Evolutionary conservation across 2,797 vertebrate species (phyloP), one percentile per base, ranked within the genome.

Genomic region (Enteromius unitaeniatus): DNA sequence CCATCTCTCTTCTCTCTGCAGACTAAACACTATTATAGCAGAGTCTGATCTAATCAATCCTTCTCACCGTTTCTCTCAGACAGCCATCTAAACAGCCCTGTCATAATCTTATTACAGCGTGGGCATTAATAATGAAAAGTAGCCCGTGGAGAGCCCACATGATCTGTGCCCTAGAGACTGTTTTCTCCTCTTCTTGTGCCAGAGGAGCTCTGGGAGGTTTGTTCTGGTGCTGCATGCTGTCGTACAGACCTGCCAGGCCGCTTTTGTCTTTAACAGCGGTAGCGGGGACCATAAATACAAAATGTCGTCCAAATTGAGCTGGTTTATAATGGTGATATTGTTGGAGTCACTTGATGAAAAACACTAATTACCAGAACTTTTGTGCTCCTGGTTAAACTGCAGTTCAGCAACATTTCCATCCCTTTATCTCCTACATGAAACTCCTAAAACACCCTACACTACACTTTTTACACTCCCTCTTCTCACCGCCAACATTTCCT

Each of bases 21-120:
- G 75, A 65, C 49, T 77, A 85, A 80, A 87, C 81, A 79, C 60
- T 84, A 76, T 85, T 83, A 85, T 58, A 60, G 60, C 69, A 40
- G 69, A 76, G 84, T 78, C 79, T 85, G 72, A 86, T 88, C 84
- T 86, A 87, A 90, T 90, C 81, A 87, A 73, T 78, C 73, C 58
- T 82, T 87, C 84, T 87, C 81, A 86, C 49, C 23, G 23, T 74
- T 47, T 73, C 73, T 86, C 74, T 76, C 26, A 67, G 81, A 83
- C 77, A 72, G 80, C 85, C 81, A 45, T 83, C 84, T 88, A 84
- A 87, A 85, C 78, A 85, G 58, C 82, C 74, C 69, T 79, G 77
- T 88, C 84, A 81, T 88, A 86, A 89, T 89, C 86, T 84, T 73
- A 86, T 91, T 87, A 89, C 75, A 73, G 53, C 64, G 26, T 53